Evolutionary conservation across 2,888 invertebrate genomes (phyloP).

Genomic region (Leucozona laternaria): DNA sequence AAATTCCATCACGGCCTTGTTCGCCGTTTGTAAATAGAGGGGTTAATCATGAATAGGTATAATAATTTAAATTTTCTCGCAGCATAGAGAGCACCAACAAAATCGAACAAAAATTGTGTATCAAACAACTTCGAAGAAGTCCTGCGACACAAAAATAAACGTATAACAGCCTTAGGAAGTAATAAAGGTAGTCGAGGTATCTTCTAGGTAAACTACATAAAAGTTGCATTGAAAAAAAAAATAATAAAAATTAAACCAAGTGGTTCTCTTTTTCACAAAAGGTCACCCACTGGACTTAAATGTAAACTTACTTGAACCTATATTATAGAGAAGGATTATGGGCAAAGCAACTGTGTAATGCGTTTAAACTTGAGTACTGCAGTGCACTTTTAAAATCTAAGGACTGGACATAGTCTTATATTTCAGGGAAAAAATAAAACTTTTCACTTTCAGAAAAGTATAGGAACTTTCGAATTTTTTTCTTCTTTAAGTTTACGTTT

Average conservation of each 20-base stretch:
- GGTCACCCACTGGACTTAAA: constrained; percentile 45
- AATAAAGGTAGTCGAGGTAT: too few relatives aligned
- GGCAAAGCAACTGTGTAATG: constrained; percentile 14
- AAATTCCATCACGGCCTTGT: too few relatives aligned
- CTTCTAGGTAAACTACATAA: too few relatives aligned
- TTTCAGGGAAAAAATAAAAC: not conserved
- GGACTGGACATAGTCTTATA: not conserved
- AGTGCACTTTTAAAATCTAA: constrained; percentile 11
- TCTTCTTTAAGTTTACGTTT: not conserved
- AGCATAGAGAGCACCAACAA: too few relatives aligned
- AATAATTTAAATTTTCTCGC: too few relatives aligned
- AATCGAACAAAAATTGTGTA: too few relatives aligned
- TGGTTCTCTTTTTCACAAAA: constrained; percentile 6
- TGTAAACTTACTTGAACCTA: constrained; percentile 1
- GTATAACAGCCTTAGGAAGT: too few relatives aligned
- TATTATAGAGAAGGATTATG: constrained; percentile 19
- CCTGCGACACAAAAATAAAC: too few relatives aligned
- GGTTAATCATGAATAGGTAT: too few relatives aligned
- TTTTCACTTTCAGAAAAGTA: not conserved
- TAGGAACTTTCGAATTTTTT: not conserved
- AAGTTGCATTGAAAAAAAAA: not conserved
- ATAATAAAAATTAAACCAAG: not conserved
- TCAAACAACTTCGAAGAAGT: too few relatives aligned
- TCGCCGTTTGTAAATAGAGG: too few relatives aligned
- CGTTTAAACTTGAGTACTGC: constrained; percentile 30